These are phyloP conservation scores for Acropora tenuis DNA, from an alignment of 64 coral and sea anemone genomes.

Conservation along the genomic window DNA sequence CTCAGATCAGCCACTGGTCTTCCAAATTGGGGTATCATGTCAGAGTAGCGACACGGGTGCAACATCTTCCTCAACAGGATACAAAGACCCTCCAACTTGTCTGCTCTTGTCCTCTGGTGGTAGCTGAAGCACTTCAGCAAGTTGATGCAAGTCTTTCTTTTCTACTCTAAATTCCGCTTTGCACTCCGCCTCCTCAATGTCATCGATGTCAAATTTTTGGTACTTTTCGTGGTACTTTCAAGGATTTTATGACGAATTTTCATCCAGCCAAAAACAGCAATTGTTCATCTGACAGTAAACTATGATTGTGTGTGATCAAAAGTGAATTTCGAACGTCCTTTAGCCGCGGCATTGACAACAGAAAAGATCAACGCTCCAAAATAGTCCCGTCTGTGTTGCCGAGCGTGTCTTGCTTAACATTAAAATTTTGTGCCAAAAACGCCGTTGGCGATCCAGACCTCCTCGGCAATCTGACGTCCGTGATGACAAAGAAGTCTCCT, in stretches of 20 bases:
- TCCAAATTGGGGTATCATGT: background rate
- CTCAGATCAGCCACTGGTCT: background rate
- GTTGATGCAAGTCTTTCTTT: slow-evolving; percentile 39
- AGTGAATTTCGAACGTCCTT: too few relatives aligned
- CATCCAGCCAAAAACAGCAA: background rate
- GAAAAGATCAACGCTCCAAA: too few relatives aligned
- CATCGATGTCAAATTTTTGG: background rate
- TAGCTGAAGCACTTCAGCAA: slow-evolving; percentile 18
- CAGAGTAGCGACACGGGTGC: background rate
- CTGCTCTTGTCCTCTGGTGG: background rate
- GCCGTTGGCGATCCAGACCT: too few relatives aligned
- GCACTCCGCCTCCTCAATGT: slow-evolving; percentile 39
- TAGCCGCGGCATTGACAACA: too few relatives aligned
- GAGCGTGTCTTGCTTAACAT: too few relatives aligned
- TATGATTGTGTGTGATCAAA: too few relatives aligned
- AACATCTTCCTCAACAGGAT: background rate
- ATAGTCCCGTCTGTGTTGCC: too few relatives aligned
- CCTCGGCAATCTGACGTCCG: too few relatives aligned
- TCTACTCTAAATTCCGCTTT: slow-evolving; percentile 38
- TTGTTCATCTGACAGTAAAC: slow-evolving; percentile 16
- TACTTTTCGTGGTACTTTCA: slow-evolving; percentile 19
- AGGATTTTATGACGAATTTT: slow-evolving; percentile 27
- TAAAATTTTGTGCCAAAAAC: too few relatives aligned
- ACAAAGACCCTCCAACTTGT: background rate
- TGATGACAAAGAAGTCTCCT: too few relatives aligned